Evolutionary conservation across 1,140 invertebrate species (phyloP).

Genomic region (Drosophila arawakana): DNA sequence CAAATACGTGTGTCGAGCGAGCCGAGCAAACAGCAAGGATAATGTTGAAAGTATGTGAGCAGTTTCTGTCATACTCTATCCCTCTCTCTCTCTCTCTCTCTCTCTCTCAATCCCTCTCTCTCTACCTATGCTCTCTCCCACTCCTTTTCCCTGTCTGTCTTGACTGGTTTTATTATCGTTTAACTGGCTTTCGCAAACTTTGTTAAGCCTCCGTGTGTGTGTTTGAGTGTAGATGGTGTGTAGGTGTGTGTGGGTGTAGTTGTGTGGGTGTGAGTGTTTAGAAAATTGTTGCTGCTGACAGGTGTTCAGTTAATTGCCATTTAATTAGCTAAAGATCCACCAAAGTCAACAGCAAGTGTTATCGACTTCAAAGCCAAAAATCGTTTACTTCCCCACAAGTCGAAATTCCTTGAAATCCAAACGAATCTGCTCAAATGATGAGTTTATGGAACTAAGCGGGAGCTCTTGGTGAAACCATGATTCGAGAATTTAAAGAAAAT

Average conservation of each 20-base stretch:
- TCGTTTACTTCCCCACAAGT: too few relatives aligned
- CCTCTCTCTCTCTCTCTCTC: not conserved
- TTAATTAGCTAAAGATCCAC: conserved; percentile 15
- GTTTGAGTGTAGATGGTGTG: conserved; percentile 1
- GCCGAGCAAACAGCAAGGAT: conserved; percentile 36
- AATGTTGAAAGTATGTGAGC: conserved; percentile 26
- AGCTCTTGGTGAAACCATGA: too few relatives aligned
- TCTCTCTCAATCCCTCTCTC: not conserved
- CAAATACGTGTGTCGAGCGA: conserved; percentile 49
- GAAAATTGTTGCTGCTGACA: conserved; percentile 12
- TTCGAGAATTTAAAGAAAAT: too few relatives aligned
- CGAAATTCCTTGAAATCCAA: too few relatives aligned
- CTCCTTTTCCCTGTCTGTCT: not conserved
- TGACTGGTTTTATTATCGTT: conserved; percentile 48
- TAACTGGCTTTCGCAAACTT: conserved; percentile 40
- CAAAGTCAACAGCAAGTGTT: not conserved
- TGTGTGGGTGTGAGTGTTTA: not conserved
- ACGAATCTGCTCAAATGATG: too few relatives aligned
- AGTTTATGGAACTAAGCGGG: too few relatives aligned
- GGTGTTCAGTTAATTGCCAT: conserved; percentile 70
- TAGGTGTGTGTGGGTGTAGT: conserved; percentile 10
- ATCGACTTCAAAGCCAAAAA: not conserved
- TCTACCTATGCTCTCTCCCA: not conserved
- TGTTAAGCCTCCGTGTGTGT: conserved; percentile 20
- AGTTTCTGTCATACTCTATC: not conserved